phyloP scores from a whole-genome alignment of 35 echinoderm and acorn worm species.

The Ophiothrix spiculata region DNA sequence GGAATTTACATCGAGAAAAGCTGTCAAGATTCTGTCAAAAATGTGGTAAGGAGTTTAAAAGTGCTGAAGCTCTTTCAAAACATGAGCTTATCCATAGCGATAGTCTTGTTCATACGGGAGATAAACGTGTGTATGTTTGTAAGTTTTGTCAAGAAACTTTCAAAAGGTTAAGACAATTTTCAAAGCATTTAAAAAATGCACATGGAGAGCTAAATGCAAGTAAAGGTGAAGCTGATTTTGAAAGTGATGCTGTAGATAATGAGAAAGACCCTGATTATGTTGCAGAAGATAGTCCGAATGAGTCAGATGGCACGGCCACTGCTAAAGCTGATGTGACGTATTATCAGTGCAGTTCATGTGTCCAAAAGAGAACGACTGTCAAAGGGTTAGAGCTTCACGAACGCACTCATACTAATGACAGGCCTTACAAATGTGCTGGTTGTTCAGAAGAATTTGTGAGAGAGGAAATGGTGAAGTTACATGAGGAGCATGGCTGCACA shows the following conservation, averaged over 20 bases:
- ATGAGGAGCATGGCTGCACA: background rate
- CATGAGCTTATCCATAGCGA: background rate
- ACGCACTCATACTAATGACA: background rate
- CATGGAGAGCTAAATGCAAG: background rate
- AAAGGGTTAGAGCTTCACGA: background rate
- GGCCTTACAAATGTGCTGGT: background rate
- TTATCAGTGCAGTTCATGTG: background rate
- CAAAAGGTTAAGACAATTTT: background rate
- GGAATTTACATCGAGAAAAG: background rate
- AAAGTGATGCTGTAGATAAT: background rate
- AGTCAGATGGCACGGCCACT: background rate
- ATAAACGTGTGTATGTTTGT: background rate
- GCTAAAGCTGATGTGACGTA: background rate
- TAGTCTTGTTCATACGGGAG: background rate
- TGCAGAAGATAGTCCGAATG: background rate
- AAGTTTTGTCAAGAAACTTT: background rate
- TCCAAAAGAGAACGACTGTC: background rate
- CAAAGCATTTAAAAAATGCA: background rate
- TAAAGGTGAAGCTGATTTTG: background rate
- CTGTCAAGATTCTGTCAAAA: background rate
- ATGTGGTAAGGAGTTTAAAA: background rate
- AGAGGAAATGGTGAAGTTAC: background rate
- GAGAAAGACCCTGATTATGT: background rate
- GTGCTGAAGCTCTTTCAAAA: background rate
- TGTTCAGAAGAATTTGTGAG: background rate